Evolutionary conservation across 2,113 vertebrate genomes (phyloP).

Genomic region (Eolophus roseicapilla): DNA sequence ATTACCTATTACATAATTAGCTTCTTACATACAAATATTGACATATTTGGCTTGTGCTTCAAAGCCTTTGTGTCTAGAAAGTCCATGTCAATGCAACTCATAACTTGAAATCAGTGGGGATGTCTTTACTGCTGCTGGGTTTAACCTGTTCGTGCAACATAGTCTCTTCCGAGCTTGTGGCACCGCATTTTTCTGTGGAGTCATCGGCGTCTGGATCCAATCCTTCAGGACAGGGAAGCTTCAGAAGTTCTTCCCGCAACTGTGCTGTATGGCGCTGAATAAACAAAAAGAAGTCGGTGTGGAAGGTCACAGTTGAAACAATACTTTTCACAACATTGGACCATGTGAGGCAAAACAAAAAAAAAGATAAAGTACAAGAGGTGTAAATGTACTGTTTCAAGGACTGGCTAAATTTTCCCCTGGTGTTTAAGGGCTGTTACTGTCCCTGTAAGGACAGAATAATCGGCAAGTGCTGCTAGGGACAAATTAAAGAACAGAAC

Average conservation of each 20-base stretch:
- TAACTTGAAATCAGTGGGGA: constrained; percentile 88
- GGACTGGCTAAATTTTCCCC: not conserved
- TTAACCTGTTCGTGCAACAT: constrained; percentile 84
- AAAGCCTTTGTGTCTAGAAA: constrained; percentile 86
- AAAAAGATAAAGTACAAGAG: not conserved
- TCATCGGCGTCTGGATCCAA: constrained; percentile 89
- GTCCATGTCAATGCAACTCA: constrained; percentile 79
- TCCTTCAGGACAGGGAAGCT: constrained; percentile 93
- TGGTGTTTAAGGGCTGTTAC: not conserved
- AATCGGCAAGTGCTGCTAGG: not conserved
- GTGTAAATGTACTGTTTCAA: not conserved
- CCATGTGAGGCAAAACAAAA: not conserved
- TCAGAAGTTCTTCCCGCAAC: constrained; percentile 93
- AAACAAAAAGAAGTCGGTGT: not conserved
- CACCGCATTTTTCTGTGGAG: constrained; percentile 81
- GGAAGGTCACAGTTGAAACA: not conserved
- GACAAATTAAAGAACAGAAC: not conserved
- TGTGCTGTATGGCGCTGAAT: constrained; percentile 94
- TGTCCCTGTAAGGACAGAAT: not conserved
- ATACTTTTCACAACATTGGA: not conserved
- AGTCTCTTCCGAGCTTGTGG: constrained; percentile 81
- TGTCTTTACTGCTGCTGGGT: constrained; percentile 88
- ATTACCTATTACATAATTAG: constrained; percentile 92
- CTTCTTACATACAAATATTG: constrained; percentile 99
- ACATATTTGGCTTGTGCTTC: constrained; percentile 96